Conservation (phyloP, 2,113 vertebrate species). For the Malurus elegans region DNA sequence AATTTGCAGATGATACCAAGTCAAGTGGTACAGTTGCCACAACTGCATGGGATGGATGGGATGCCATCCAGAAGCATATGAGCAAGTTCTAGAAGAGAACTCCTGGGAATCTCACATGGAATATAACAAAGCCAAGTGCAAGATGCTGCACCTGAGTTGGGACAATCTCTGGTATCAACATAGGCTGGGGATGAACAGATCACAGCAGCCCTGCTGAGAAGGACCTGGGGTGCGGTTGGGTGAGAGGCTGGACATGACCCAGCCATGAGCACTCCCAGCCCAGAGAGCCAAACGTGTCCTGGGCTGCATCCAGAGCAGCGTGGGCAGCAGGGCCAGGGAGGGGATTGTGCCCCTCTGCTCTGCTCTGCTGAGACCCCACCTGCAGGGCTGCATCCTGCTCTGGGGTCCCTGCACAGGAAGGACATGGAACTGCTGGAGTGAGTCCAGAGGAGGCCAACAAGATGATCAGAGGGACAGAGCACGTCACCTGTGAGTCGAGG, state of each 20-base stretch:
- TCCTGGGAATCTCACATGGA: accelerated
- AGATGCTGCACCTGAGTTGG: neutral
- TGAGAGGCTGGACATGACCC: neutral
- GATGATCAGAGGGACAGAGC: neutral
- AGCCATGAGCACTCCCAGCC: neutral
- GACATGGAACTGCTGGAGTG: accelerated
- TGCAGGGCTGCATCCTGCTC: neutral
- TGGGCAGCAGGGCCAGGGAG: neutral
- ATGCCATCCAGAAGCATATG: neutral
- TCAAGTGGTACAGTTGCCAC: neutral
- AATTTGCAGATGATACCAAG: neutral
- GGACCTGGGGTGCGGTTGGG: neutral
- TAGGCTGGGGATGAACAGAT: neutral
- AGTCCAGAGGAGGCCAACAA: neutral
- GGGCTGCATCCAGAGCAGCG: neutral
- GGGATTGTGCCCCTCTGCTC: neutral
- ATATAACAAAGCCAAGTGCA: neutral
- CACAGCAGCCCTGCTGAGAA: neutral
- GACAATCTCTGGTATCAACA: neutral
- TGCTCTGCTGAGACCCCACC: neutral
- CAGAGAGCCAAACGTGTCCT: neutral
- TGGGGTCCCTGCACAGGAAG: neutral
- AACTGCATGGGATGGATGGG: neutral
- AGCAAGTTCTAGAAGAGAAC: neutral
- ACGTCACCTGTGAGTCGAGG: neutral